Evolutionary conservation across 2,888 invertebrate species (phyloP).

Genomic region (Eristalis tenax): DNA sequence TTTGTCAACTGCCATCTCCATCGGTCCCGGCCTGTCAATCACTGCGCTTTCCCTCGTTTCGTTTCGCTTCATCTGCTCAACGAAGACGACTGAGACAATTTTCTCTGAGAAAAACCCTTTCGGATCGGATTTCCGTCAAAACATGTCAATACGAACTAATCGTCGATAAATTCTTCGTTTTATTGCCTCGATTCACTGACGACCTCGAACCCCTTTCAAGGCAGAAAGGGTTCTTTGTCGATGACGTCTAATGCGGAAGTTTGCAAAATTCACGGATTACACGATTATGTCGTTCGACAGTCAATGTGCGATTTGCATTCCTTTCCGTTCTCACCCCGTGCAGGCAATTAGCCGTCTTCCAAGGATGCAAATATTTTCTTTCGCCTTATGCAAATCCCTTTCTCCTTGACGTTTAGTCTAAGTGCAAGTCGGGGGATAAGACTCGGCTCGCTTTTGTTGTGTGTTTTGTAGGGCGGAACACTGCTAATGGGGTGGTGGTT

Average conservation of each 20-base stretch:
- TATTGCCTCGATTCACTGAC: not conserved
- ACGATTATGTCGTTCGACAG: conserved; percentile 42
- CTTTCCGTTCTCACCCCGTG: not conserved
- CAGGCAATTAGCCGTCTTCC: too few species aligned
- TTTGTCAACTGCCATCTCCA: not conserved
- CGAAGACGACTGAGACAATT: not conserved
- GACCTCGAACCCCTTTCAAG: conserved; percentile 10
- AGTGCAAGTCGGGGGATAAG: not conserved
- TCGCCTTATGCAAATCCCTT: not conserved
- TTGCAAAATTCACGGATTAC: conserved; percentile 53
- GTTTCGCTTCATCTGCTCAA: not conserved
- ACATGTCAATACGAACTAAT: conserved; percentile 50
- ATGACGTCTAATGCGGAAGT: conserved; percentile 29
- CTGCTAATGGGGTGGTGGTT: not conserved
- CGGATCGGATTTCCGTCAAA: conserved; percentile 40
- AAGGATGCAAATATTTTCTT: not conserved
- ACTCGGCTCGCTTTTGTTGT: not conserved
- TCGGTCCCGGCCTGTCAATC: not conserved
- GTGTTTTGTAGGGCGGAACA: not conserved
- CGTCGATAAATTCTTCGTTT: conserved; percentile 36
- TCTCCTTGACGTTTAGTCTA: not conserved
- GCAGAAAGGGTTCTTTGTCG: not conserved
- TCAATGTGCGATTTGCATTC: conserved; percentile 36
- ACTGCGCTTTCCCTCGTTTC: not conserved
- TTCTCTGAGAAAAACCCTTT: not conserved